A percentile compares a stretch with the other conserved stretches of the same genome.
Conservation (phyloP, 2,113 vertebrate genomes). For the Phaethornis superciliosus region DNA sequence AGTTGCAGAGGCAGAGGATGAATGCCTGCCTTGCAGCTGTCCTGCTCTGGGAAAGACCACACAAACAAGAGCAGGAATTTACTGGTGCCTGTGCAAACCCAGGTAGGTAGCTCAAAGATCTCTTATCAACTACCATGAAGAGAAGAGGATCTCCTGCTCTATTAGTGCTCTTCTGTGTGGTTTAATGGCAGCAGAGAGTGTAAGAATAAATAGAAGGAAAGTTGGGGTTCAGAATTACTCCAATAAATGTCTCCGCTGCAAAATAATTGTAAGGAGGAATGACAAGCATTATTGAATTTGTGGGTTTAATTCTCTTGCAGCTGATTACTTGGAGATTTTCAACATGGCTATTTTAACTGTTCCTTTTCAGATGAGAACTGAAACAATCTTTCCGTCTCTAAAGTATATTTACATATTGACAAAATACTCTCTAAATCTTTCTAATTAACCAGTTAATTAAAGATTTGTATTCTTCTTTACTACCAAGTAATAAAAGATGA, state of each 20-base stretch:
- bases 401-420: background rate
- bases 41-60: rapidly evolving
- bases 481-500: background rate
- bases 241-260: background rate
- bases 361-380: background rate
- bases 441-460: slow-evolving; percentile 9
- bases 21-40: background rate
- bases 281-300: background rate
- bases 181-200: background rate
- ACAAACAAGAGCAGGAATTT: background rate
- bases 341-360: background rate
- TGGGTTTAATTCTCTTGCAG: background rate
- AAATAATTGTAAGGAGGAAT: background rate
- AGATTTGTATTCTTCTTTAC: background rate
- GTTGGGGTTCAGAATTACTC: background rate
- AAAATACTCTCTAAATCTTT: slow-evolving; percentile 19
- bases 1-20: background rate
- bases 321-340: background rate
- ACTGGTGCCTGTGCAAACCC: background rate
- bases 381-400: background rate
- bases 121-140: background rate
- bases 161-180: rapidly evolving
- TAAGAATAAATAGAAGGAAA: rapidly evolving
- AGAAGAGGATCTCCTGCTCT: background rate
- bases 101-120: background rate